Conservation (phyloP, 2,888 invertebrate species). For the Flabesymbios commensalis region DNA sequence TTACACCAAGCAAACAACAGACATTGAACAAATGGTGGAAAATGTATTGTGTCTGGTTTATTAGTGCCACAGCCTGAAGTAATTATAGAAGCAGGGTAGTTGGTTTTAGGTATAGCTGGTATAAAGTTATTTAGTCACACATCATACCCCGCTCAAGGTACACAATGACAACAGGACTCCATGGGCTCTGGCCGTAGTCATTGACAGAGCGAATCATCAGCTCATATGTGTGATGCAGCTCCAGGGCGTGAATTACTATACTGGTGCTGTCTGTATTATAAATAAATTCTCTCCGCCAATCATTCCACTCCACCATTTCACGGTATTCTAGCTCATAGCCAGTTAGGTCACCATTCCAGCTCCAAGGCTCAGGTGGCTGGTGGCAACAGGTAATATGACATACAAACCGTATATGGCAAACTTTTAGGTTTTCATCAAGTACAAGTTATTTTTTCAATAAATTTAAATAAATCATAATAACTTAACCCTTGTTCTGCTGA, state of each 20-base stretch:
- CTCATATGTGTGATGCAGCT: slow-evolving; percentile 71
- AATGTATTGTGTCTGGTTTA: too few species aligned
- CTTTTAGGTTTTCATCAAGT: too few species aligned
- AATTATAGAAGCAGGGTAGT: too few species aligned
- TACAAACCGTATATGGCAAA: too few species aligned
- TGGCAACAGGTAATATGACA: too few species aligned
- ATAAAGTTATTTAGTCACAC: slow-evolving; percentile 13
- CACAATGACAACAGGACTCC: slow-evolving; percentile 49
- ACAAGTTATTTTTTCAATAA: too few species aligned
- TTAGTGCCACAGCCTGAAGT: too few species aligned
- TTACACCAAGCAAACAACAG: too few species aligned
- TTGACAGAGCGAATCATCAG: slow-evolving; percentile 90
- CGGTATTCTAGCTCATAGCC: slow-evolving; percentile 53
- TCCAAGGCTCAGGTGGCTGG: slow-evolving; percentile 88
- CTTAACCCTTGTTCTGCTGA: too few species aligned
- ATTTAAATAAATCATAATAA: too few species aligned
- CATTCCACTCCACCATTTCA: slow-evolving; percentile 23
- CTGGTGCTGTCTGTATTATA: slow-evolving; percentile 24
- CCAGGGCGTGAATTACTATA: slow-evolving; percentile 20
- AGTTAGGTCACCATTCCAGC: slow-evolving; percentile 84
- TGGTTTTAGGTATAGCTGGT: too few species aligned
- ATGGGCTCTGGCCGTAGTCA: slow-evolving; percentile 87
- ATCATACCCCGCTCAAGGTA: slow-evolving; percentile 45
- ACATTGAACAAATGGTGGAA: too few species aligned
- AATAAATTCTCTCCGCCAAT: slow-evolving; percentile 17